These are phyloP conservation scores for Toxonevra muliebris DNA, from an alignment of 2,888 invertebrate species.

Conservation along the genomic window DNA sequence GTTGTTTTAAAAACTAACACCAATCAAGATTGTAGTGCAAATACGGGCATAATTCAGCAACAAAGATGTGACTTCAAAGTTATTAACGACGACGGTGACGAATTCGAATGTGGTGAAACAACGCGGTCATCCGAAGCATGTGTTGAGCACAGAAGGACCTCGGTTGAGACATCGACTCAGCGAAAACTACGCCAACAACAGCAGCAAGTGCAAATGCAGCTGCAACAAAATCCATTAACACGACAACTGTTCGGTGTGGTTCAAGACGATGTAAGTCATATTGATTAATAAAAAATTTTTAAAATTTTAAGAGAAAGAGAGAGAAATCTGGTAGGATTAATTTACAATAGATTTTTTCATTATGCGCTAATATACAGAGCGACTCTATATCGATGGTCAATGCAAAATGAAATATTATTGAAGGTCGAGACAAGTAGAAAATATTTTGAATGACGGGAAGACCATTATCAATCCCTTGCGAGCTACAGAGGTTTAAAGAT, in stretches of 20 bases:
- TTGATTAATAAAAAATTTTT: neutral
- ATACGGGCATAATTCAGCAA: neutral
- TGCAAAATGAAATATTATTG: too few relatives aligned
- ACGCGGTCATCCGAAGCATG: too few relatives aligned
- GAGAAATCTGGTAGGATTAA: too few relatives aligned
- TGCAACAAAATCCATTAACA: constrained; percentile 33
- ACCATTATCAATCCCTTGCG: too few relatives aligned
- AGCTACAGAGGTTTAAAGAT: too few relatives aligned
- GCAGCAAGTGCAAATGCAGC: constrained; percentile 30
- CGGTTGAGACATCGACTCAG: neutral
- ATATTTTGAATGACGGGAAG: too few relatives aligned
- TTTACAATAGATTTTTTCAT: too few relatives aligned
- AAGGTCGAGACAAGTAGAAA: too few relatives aligned
- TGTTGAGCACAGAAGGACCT: neutral
- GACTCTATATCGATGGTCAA: too few relatives aligned
- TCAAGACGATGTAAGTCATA: constrained; percentile 27
- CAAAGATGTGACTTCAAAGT: neutral
- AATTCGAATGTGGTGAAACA: neutral
- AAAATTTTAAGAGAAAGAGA: too few relatives aligned
- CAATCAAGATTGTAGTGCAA: neutral
- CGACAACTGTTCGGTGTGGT: constrained; percentile 31
- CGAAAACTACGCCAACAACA: constrained; percentile 5
- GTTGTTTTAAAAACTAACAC: neutral
- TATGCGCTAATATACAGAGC: too few relatives aligned
- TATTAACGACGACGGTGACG: neutral